A percentile compares a stretch with the other conserved stretches of the same genome.
Evolutionary conservation across 2,113 vertebrate genomes (phyloP).

Genomic region (Ictalurus furcatus): DNA sequence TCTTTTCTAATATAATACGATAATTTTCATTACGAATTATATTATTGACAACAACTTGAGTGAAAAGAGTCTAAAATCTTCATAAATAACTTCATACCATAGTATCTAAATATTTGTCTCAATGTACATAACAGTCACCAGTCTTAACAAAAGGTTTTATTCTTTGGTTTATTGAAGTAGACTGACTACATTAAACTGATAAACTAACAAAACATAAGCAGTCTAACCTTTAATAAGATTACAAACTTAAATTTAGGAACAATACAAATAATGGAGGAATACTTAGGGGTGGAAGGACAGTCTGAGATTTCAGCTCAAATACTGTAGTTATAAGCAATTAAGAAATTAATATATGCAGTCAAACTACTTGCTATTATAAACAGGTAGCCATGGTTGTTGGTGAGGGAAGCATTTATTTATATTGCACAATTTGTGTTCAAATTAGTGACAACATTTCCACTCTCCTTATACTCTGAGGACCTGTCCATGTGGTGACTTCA

Average conservation of each 20-base stretch:
- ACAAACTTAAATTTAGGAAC: background rate
- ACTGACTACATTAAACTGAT: background rate
- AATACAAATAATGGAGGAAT: background rate
- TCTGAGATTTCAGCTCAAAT: background rate
- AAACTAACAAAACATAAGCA: background rate
- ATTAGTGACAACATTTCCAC: background rate
- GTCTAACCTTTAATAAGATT: background rate
- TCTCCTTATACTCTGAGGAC: background rate
- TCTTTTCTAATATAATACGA: background rate
- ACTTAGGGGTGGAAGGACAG: background rate
- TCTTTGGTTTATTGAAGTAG: background rate
- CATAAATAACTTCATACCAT: background rate
- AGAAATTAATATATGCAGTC: background rate
- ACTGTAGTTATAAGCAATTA: background rate
- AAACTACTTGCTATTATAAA: background rate
- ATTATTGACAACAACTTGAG: no score
- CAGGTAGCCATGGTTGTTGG: background rate
- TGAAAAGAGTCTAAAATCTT: no score
- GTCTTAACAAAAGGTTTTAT: background rate
- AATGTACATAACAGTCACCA: background rate
- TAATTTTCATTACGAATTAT: background rate
- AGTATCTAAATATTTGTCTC: background rate
- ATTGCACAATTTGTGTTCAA: background rate
- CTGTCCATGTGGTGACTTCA: background rate
- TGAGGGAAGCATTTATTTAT: background rate